Evolutionary conservation across 2,888 invertebrate species (phyloP).

Genomic region (Artemia sp.): DNA sequence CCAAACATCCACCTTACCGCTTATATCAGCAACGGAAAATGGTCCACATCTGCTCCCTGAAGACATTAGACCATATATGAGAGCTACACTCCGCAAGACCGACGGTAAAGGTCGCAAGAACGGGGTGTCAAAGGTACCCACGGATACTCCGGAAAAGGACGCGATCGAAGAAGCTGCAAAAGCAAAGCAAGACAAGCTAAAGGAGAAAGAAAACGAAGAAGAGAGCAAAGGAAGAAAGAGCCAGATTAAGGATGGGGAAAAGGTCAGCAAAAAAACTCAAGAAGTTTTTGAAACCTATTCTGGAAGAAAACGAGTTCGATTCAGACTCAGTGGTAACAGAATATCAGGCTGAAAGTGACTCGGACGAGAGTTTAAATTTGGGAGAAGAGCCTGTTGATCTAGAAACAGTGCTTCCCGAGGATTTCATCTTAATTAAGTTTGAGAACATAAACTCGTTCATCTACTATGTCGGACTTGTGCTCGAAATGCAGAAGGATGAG

Average conservation of each 20-base stretch:
- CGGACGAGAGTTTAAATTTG: background rate
- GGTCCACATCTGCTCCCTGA: background rate
- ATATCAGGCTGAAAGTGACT: conserved; percentile 7
- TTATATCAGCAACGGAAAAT: background rate
- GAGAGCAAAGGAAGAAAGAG: background rate
- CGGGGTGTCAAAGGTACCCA: background rate
- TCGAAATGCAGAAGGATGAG: no score
- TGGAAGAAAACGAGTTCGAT: background rate
- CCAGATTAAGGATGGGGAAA: background rate
- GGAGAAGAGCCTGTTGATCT: background rate
- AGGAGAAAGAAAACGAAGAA: background rate
- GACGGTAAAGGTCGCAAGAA: no score
- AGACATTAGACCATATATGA: background rate
- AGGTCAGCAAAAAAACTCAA: background rate
- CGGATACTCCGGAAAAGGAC: background rate
- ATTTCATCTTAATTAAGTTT: no score
- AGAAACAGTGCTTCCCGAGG: no score
- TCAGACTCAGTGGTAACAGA: background rate
- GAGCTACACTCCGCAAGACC: no score
- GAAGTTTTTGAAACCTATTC: background rate
- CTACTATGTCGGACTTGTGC: no score
- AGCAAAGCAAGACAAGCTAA: background rate
- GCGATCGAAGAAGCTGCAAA: background rate
- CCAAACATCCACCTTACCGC: background rate
- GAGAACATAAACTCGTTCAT: no score